Conservation (phyloP, 23 tunicate genomes). For the Ascidia mentula region DNA sequence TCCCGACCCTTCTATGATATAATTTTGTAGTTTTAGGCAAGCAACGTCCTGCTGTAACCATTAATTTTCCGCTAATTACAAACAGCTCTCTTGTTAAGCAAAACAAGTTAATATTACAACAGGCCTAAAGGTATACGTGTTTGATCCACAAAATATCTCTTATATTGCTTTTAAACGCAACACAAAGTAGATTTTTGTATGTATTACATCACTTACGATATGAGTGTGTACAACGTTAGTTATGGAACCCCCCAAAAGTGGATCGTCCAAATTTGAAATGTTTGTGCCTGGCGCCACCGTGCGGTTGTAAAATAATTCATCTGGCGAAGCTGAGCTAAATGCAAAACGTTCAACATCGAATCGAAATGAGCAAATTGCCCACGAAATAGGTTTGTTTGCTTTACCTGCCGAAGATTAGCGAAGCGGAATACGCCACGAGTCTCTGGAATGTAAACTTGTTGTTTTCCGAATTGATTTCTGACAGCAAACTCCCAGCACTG, state of each 20-base stretch:
- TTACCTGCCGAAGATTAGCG: neutral
- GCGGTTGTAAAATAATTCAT: neutral
- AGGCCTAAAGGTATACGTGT: no score
- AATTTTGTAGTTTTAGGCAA: no score
- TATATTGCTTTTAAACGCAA: no score
- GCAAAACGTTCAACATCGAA: neutral
- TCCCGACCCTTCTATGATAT: no score
- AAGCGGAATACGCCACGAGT: neutral
- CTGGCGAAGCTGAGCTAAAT: constrained; percentile 1
- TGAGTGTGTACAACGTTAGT: constrained; percentile 9
- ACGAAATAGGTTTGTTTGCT: neutral
- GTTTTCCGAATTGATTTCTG: constrained; percentile 9
- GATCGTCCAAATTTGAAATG: neutral
- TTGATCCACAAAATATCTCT: no score
- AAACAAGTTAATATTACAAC: no score
- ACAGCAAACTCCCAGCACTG: constrained; percentile 30
- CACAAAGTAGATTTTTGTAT: no score
- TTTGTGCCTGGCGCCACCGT: neutral
- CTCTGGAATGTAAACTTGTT: constrained; percentile 15
- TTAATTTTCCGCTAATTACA: no score
- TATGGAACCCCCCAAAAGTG: neutral
- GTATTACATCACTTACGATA: constrained; percentile 12
- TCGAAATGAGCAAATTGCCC: neutral
- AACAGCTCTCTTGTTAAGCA: no score
- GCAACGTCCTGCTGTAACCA: no score